phyloP scores from a whole-genome alignment of 2,888 invertebrate species.

The Pegoplata infirma region DNA sequence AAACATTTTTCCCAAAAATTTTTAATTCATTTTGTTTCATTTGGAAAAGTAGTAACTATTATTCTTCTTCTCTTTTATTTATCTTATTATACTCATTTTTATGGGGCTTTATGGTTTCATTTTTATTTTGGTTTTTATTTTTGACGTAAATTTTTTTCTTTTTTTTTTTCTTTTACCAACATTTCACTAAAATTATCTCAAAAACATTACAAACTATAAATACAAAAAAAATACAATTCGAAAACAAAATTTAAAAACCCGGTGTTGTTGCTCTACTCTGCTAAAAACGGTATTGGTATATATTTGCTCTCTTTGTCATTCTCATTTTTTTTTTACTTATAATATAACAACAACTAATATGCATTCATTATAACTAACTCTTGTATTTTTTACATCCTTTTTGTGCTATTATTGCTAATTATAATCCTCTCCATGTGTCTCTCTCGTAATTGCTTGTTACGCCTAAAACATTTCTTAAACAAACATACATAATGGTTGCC shows the following conservation, averaged over 20 bases:
- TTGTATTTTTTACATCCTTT: constrained; percentile 11
- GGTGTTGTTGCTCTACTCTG: constrained; percentile 74
- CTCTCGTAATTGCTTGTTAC: constrained; percentile 28
- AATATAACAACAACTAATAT: background rate
- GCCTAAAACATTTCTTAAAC: constrained; percentile 1
- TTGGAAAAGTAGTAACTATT: background rate
- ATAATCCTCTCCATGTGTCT: constrained; percentile 27
- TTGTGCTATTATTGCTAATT: constrained; percentile 10
- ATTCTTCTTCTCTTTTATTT: constrained; percentile 1
- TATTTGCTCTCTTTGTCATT: constrained; percentile 33
- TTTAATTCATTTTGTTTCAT: constrained; percentile 6
- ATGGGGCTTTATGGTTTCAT: constrained; percentile 64
- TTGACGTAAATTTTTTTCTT: constrained; percentile 67
- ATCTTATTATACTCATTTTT: constrained; percentile 55
- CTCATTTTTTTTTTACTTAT: constrained; percentile 1
- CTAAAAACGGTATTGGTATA: constrained; percentile 66
- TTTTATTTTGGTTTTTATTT: constrained; percentile 62
- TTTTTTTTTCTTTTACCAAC: constrained; percentile 72
- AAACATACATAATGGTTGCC: constrained; percentile 49
- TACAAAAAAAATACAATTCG: constrained; percentile 28
- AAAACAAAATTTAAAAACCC: constrained; percentile 64
- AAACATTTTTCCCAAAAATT: background rate
- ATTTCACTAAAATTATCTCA: constrained; percentile 63
- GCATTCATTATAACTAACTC: background rate
- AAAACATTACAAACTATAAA: constrained; percentile 28